Conservation (phyloP, 2,888 invertebrate species). For the Bombylius discolor region DNA sequence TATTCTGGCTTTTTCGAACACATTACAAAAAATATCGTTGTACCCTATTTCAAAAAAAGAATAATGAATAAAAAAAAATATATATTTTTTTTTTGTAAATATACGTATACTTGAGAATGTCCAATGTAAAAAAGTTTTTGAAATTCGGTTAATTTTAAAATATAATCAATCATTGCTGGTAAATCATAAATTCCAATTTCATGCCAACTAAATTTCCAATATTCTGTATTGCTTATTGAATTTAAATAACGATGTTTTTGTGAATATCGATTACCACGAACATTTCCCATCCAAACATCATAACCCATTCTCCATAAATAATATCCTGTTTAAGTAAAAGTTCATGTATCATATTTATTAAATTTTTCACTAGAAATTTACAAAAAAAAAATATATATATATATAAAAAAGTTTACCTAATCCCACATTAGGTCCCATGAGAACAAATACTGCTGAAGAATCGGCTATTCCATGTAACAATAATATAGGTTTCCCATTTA, state of each 20-base stretch:
- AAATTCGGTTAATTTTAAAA: slow-evolving; percentile 44
- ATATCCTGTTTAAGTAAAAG: slow-evolving; percentile 23
- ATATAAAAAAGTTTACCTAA: slow-evolving; percentile 41
- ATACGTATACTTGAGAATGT: slow-evolving; percentile 51
- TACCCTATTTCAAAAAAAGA: slow-evolving; percentile 34
- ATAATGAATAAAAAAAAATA: neutral
- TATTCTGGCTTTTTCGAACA: slow-evolving; percentile 38
- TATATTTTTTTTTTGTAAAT: neutral
- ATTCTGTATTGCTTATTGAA: slow-evolving; percentile 37
- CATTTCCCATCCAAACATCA: slow-evolving; percentile 51
- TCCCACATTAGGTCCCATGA: slow-evolving; percentile 53
- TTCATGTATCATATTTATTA: too few relatives aligned
- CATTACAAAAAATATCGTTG: slow-evolving; percentile 37
- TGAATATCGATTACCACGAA: slow-evolving; percentile 49
- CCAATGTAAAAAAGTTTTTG: slow-evolving; percentile 60
- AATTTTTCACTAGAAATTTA: too few relatives aligned
- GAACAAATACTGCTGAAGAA: slow-evolving; percentile 60
- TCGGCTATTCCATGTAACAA: slow-evolving; percentile 60
- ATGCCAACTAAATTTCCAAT: slow-evolving; percentile 55
- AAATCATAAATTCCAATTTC: slow-evolving; percentile 63
- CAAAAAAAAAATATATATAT: too few relatives aligned
- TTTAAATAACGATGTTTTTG: slow-evolving; percentile 36
- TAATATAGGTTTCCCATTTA: slow-evolving; percentile 37
- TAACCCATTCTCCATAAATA: slow-evolving; percentile 39
- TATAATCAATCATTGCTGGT: slow-evolving; percentile 66